phyloP scores from a whole-genome alignment of 2,797 vertebrate species.

The Gymnodraco acuticeps region DNA sequence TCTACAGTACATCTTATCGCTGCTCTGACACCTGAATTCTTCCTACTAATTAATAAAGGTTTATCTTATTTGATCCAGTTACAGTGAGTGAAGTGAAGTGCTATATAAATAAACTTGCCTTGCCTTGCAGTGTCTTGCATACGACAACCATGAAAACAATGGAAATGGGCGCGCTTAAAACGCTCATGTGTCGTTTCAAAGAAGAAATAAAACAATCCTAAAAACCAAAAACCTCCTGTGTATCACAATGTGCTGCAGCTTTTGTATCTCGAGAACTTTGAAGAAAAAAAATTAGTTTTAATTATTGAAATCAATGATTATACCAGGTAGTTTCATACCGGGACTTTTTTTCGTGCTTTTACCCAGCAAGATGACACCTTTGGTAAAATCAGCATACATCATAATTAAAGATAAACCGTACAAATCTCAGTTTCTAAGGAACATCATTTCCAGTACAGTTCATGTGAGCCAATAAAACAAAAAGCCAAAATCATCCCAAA shows the following conservation, averaged over 20 bases:
- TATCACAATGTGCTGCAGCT: neutral
- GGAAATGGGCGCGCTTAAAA: no score
- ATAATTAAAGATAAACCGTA: neutral
- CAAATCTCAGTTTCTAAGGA: neutral
- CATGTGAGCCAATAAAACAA: neutral
- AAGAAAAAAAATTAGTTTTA: neutral
- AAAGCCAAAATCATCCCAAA: conserved; percentile 8
- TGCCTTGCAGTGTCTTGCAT: no score
- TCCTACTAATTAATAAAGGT: no score
- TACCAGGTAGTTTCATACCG: neutral
- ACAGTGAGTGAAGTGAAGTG: no score
- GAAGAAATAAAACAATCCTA: neutral
- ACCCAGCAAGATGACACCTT: neutral
- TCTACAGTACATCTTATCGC: no score
- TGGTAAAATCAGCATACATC: no score
- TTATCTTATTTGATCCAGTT: no score
- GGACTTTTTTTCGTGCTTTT: neutral
- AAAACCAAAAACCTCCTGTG: neutral
- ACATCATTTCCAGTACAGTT: neutral
- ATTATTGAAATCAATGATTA: neutral
- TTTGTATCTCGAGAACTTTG: no score
- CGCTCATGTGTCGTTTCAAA: neutral
- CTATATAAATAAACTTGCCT: no score
- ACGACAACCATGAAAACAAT: no score
- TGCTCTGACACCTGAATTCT: no score